Conservation (phyloP, 2,888 invertebrate species). For the Silvanus unidentatus region DNA sequence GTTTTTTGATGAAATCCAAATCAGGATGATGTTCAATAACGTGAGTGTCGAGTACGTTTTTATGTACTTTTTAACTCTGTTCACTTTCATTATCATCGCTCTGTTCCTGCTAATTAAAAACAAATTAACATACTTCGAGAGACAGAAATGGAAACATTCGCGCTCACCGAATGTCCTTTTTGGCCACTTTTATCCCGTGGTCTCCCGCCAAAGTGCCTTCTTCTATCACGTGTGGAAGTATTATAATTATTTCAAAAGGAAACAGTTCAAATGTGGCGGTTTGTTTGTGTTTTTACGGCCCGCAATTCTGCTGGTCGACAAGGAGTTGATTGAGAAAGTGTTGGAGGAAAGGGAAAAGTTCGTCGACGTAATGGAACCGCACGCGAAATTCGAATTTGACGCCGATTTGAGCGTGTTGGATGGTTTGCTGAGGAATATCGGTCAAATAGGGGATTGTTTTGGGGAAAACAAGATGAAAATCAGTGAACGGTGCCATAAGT, state of each 20-base stretch:
- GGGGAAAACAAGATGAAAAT: no score
- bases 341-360: no score
- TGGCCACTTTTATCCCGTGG: not conserved
- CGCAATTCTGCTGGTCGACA: conserved; percentile 19
- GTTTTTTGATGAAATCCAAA: no score
- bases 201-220: not conserved
- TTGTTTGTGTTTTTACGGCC: conserved; percentile 27
- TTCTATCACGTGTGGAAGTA: conserved; percentile 20
- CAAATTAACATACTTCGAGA: conserved; percentile 22
- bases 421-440: no score
- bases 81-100: conserved; percentile 17
- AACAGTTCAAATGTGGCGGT: conserved; percentile 22
- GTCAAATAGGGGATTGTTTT: no score
- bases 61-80: conserved; percentile 8
- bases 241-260: conserved; percentile 25
- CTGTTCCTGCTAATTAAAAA: conserved; percentile 18
- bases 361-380: no score
- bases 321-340: conserved; percentile 8
- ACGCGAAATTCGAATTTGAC: no score
- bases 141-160: conserved; percentile 5
- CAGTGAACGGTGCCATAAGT: no score
- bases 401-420: no score
- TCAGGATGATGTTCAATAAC: no score
- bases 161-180: not conserved
- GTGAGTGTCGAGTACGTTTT: not conserved